A percentile compares a stretch with the other conserved stretches of the same genome.
These are phyloP conservation scores for Sepioteuthis lessoniana DNA, from an alignment of 2,888 invertebrate genomes.

Conservation along the genomic window DNA sequence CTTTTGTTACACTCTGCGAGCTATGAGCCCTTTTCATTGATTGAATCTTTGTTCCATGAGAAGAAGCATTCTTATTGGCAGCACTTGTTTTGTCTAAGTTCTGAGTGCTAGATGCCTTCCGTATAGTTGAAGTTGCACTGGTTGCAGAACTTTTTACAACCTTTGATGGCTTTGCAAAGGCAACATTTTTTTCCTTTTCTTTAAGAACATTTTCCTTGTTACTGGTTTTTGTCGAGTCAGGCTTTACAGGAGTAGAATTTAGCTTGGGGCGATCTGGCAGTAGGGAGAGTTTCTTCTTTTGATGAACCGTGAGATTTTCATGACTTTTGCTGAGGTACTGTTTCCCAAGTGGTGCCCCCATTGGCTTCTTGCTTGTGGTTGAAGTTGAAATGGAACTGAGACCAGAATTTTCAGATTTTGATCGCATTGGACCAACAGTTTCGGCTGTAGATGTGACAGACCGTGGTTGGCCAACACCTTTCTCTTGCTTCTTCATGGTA, in stretches of 20 bases:
- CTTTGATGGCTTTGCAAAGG: constrained; percentile 59
- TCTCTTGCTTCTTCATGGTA: constrained; percentile 47
- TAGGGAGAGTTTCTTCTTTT: constrained; percentile 47
- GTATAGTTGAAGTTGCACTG: constrained; percentile 62
- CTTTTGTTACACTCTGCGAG: constrained; percentile 73
- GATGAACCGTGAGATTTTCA: constrained; percentile 69
- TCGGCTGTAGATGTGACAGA: constrained; percentile 39
- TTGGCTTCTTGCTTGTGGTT: constrained; percentile 55
- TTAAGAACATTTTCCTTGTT: constrained; percentile 69
- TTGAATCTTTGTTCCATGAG: constrained; percentile 56
- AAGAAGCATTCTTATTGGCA: constrained; percentile 52
- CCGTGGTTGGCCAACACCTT: neutral
- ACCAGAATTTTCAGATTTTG: constrained; percentile 64
- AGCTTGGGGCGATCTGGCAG: constrained; percentile 38
- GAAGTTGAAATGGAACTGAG: constrained; percentile 56
- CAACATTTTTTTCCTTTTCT: constrained; percentile 61
- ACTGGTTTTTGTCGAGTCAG: constrained; percentile 55
- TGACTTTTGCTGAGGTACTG: constrained; percentile 72
- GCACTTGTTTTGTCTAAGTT: constrained; percentile 67
- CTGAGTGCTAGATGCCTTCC: constrained; percentile 72
- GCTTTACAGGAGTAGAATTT: constrained; percentile 55
- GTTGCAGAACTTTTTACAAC: constrained; percentile 15
- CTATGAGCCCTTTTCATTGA: constrained; percentile 72
- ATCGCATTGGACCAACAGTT: constrained; percentile 63
- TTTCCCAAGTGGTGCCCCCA: constrained; percentile 62